Conservation (phyloP, 2,797 vertebrate species). For the Trichosurus vulpecula region DNA sequence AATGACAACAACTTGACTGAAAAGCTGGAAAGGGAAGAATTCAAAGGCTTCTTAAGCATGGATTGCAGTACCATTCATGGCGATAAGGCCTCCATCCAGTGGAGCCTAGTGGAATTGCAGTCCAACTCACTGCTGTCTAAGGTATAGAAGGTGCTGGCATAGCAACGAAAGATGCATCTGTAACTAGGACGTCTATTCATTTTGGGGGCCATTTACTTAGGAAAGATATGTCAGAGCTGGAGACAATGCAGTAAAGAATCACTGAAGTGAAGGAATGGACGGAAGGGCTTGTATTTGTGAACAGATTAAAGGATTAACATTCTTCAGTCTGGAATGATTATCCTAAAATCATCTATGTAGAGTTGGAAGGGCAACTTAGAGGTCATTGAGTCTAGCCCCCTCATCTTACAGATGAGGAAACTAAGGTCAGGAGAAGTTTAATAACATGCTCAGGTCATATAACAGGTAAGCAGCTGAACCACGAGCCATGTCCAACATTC, state of each 20-base stretch:
- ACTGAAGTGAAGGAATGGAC: not conserved
- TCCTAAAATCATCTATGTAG: not conserved
- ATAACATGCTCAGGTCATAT: not conserved
- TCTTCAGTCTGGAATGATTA: not conserved
- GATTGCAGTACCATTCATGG: slow-evolving; percentile 48
- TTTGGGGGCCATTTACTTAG: not conserved
- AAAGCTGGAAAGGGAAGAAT: slow-evolving; percentile 3
- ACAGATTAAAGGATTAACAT: not conserved
- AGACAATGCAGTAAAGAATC: not conserved
- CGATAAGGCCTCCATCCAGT: slow-evolving; percentile 79
- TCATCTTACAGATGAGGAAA: not conserved
- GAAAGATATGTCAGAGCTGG: too few species aligned
- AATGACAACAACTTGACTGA: not conserved
- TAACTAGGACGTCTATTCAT: not conserved
- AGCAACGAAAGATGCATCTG: not conserved
- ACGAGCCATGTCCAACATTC: not conserved
- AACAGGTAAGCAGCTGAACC: not conserved
- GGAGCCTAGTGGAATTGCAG: slow-evolving; percentile 72
- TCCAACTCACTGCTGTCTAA: not conserved
- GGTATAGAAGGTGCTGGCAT: not conserved
- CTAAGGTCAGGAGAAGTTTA: not conserved
- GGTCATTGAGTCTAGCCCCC: not conserved
- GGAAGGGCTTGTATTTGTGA: not conserved
- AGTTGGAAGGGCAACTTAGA: not conserved
- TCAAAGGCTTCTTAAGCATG: not conserved